Base-by-base conservation (phyloP, 2,797 vertebrate genomes). In the Arnoldichthys spilopterus region DNA sequence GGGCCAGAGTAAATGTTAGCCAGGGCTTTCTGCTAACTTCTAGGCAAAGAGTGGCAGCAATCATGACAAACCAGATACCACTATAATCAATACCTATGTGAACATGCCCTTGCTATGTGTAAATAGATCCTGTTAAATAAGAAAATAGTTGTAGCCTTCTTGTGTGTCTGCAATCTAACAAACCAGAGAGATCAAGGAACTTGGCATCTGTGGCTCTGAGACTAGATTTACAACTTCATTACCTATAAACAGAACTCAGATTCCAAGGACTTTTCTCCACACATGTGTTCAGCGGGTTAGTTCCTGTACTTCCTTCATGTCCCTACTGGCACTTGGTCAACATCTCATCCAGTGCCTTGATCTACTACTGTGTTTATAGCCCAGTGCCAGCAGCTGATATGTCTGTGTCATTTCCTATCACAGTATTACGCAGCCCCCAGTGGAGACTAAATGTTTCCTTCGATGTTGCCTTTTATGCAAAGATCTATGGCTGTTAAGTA, bases 301-400 rank as follows among this genome's bases (percentile, higher is more conserved):
- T 81, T 84, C 62, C 79, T 72, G 62, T 64, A 61, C 37, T 68
- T 45, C 63, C 56, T 87, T 89, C 80, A 82, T 88, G 89, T 89
- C 85, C 74, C 84, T 78, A 74, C 79, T 82, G 89, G 78, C 78
- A 56, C 59, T 84, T 43, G 79, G 72, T 87, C 85, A 85, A 78
- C 77, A 74, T 84, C 80, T 87, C 87, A 82, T 79, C 90, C 85
- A 89, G 67, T 88, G 87, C 86, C 84, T 85, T 85, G 37, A 88
- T 83, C 84, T 84, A 77, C 67, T 86, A 79, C 82, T 83, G 75
- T 88, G 79, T 90, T 90, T 87, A 87, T 84, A 82, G 62, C 77
- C 86, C 90, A 90, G 89, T 85, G 72, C 74, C 82, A 90, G 85
- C 82, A 88, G 79, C 64, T 66, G 45, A 51, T 80, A 73, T 82